Conservation (phyloP, 2,888 invertebrate genomes). For the Cactoblastis cactorum region DNA sequence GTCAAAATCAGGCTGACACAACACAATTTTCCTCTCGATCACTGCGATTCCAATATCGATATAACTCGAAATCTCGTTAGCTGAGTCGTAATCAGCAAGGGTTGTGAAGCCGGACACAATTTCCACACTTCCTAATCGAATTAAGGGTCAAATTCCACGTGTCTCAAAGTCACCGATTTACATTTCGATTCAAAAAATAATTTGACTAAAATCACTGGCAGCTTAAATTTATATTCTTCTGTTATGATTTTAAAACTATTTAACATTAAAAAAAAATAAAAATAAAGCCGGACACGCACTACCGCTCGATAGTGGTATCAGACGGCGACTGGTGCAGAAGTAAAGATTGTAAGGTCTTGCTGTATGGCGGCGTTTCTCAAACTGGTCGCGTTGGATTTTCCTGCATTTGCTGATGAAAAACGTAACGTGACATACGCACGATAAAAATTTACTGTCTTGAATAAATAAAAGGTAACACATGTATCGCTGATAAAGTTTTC, state of each 20-base stretch:
- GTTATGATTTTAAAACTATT: constrained; percentile 14
- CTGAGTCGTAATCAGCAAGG: constrained; percentile 34
- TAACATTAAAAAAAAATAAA: constrained; percentile 10
- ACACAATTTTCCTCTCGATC: constrained; percentile 29
- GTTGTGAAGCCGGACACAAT: constrained; percentile 53
- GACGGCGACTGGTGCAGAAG: constrained; percentile 44
- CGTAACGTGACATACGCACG: neutral
- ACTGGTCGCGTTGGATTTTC: constrained; percentile 31
- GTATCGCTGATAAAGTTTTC: too few species aligned
- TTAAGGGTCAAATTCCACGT: constrained; percentile 38
- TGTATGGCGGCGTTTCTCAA: constrained; percentile 49
- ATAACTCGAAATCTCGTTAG: constrained; percentile 46
- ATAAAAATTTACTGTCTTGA: too few species aligned
- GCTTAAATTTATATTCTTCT: too few species aligned
- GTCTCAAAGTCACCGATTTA: constrained; percentile 17
- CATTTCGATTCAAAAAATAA: constrained; percentile 14
- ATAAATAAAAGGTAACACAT: too few species aligned
- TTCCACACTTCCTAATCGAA: constrained; percentile 43
- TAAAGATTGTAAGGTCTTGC: constrained; percentile 49
- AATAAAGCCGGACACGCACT: constrained; percentile 27
- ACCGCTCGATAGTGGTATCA: constrained; percentile 39
- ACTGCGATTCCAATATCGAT: constrained; percentile 30
- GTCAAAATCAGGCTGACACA: constrained; percentile 24
- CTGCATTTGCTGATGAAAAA: constrained; percentile 20
- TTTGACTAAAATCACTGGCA: constrained; percentile 14